phyloP scores from a whole-genome alignment of 2,113 vertebrate species.

The Alethe diademata region DNA sequence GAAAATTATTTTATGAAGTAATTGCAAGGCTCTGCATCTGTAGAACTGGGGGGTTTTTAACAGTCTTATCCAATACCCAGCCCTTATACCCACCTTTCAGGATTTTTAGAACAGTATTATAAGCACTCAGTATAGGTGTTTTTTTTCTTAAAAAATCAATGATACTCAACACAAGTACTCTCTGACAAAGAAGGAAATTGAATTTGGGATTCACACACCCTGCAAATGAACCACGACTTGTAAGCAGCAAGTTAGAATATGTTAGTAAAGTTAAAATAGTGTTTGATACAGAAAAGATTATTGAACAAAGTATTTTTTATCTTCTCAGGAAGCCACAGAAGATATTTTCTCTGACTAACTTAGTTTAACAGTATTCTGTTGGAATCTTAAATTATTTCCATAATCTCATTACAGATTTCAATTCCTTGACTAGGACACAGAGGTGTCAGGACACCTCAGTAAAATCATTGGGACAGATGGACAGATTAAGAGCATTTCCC shows the following conservation, averaged over 20 bases:
- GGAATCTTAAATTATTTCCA: neutral
- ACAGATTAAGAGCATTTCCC: neutral
- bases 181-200: neutral
- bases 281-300: neutral
- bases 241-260: neutral
- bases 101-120: neutral
- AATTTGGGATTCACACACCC: neutral
- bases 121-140: neutral
- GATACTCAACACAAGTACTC: neutral
- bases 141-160: neutral
- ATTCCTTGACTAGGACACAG: neutral
- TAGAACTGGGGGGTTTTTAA: neutral
- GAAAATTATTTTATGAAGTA: neutral
- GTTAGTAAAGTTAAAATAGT: neutral
- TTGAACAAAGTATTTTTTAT: neutral
- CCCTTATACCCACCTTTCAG: neutral
- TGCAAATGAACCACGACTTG: neutral
- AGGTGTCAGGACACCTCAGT: neutral
- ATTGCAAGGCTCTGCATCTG: neutral
- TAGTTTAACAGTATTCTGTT: neutral
- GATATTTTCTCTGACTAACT: neutral
- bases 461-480: neutral
- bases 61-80: neutral
- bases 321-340: neutral
- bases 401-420: neutral